phyloP scores from a whole-genome alignment of 2,888 invertebrate genomes.

The Eupithecia tripunctaria region DNA sequence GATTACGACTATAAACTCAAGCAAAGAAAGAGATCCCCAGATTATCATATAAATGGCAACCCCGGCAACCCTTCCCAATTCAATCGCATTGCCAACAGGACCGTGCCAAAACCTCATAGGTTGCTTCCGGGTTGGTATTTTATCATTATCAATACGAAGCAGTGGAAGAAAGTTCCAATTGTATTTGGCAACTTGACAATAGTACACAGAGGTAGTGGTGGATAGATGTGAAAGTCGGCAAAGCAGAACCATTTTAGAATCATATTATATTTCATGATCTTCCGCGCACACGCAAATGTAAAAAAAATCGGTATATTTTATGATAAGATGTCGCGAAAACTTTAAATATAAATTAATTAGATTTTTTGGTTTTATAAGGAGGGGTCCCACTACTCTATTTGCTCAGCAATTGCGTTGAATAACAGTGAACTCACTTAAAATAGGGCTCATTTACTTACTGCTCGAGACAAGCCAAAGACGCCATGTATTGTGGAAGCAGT shows the following conservation, averaged over 20 bases:
- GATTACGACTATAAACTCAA: not conserved
- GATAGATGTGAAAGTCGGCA: not conserved
- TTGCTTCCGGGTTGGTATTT: conserved; percentile 3
- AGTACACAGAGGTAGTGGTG: not conserved
- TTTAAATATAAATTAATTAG: no score
- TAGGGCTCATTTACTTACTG: no score
- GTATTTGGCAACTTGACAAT: conserved; percentile 25
- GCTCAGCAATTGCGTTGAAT: no score
- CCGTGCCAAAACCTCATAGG: conserved; percentile 16
- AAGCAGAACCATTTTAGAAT: not conserved
- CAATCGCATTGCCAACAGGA: conserved; percentile 8
- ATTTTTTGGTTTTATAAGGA: no score
- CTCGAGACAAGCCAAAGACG: no score
- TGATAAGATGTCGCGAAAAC: no score
- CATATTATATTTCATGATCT: not conserved
- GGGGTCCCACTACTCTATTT: no score
- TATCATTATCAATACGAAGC: conserved; percentile 14
- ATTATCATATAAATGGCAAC: conserved; percentile 10
- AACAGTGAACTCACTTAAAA: no score
- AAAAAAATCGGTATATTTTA: no score
- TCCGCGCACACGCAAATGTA: no score
- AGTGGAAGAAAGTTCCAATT: not conserved
- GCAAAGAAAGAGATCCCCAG: not conserved
- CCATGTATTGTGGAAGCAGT: no score
- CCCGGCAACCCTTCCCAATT: not conserved